These are phyloP conservation scores for Mesorhabditis belari DNA, from an alignment of 2,888 invertebrate species.

Conservation along the genomic window DNA sequence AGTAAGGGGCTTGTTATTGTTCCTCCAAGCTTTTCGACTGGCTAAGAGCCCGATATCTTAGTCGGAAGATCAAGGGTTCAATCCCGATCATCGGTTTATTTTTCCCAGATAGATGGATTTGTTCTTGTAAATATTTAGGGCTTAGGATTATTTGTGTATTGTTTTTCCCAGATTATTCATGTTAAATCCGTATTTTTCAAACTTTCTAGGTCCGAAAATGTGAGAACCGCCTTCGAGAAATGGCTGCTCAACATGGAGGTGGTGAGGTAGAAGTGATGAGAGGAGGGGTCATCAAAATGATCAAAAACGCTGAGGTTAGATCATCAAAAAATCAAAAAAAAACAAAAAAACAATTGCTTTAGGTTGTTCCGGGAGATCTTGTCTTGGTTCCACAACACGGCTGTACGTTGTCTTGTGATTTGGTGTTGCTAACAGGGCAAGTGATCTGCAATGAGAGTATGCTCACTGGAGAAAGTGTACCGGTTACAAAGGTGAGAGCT, in stretches of 20 bases:
- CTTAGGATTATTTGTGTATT: too few relatives aligned
- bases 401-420: conserved; percentile 70
- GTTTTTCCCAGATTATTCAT: too few relatives aligned
- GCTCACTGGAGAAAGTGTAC: conserved; percentile 88
- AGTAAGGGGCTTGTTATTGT: conserved; percentile 60
- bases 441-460: conserved; percentile 90
- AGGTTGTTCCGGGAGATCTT: conserved; percentile 64
- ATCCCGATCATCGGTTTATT: too few relatives aligned
- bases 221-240: conserved; percentile 54
- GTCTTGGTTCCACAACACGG: conserved; percentile 70
- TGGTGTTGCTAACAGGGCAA: conserved; percentile 75
- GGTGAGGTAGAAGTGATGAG: conserved; percentile 61
- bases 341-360: conserved; percentile 8
- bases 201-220: not conserved
- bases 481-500: conserved; percentile 70
- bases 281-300: not conserved
- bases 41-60: not conserved
- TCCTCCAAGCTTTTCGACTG: too few relatives aligned
- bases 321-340: too few relatives aligned
- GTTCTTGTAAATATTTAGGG: conserved; percentile 71
- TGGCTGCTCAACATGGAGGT: conserved; percentile 69
- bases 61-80: too few relatives aligned
- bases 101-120: too few relatives aligned
- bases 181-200: too few relatives aligned
- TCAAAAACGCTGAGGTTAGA: not conserved